A percentile compares a stretch with the other conserved stretches of the same genome.
These are phyloP conservation scores for Coboldia fuscipes DNA, from an alignment of 1,140 invertebrate species.

Conservation along the genomic window DNA sequence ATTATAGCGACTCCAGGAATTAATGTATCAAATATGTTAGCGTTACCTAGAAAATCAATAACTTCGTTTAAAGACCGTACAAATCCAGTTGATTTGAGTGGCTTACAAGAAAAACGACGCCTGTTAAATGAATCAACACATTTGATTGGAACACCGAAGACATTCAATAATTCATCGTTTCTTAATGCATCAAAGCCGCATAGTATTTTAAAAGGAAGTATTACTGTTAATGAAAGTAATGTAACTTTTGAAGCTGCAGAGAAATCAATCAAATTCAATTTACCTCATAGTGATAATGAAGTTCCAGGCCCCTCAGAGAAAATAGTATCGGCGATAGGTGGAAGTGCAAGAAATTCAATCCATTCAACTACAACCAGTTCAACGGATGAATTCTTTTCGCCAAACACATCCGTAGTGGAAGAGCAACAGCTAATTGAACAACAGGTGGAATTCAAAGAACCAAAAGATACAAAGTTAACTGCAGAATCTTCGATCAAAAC, in stretches of 20 bases:
- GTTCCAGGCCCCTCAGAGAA: background rate
- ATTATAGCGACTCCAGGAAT: too few species aligned
- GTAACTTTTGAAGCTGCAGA: background rate
- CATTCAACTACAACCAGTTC: slow-evolving; percentile 1
- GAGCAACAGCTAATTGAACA: too few species aligned
- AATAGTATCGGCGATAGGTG: background rate
- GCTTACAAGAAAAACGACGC: background rate
- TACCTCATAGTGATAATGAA: background rate
- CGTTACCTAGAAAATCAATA: background rate
- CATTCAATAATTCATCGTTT: background rate
- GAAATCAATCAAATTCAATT: slow-evolving; percentile 2
- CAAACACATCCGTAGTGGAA: background rate
- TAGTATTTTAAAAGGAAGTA: slow-evolving; percentile 1
- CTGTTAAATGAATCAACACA: background rate
- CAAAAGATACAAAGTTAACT: too few species aligned
- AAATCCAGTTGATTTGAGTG: background rate
- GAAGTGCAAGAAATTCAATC: background rate
- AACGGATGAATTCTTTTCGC: slow-evolving; percentile 2
- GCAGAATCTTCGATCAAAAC: too few species aligned
- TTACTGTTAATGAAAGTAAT: background rate
- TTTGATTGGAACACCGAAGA: background rate
- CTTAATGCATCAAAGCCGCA: background rate
- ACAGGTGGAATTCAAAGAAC: too few species aligned
- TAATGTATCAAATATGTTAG: background rate
- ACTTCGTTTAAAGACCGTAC: background rate